Evolutionary conservation across 2,888 invertebrate genomes (phyloP).

Genomic region (Tenthredo scrophulariae): DNA sequence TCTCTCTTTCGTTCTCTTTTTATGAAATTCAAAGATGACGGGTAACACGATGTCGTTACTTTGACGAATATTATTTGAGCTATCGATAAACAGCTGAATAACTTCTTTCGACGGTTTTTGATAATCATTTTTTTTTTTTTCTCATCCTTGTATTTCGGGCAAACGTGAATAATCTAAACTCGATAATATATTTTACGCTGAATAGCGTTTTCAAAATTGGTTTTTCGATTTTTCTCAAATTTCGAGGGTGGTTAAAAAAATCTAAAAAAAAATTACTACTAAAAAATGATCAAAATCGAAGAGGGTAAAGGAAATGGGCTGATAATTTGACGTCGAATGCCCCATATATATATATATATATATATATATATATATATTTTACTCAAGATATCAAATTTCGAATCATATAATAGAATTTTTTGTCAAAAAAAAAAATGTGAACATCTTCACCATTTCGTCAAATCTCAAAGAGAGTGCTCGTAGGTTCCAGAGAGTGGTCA

Average conservation of each 20-base stretch:
- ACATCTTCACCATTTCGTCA: background rate
- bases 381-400: too few relatives aligned
- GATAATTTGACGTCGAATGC: too few relatives aligned
- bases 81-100: background rate
- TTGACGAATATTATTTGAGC: conserved; percentile 22
- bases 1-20: background rate
- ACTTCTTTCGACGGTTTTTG: background rate
- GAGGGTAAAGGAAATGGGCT: too few relatives aligned
- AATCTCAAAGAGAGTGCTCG: background rate
- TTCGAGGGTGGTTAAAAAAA: too few relatives aligned
- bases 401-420: too few relatives aligned
- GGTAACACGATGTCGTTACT: conserved; percentile 19
- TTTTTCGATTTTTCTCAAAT: too few relatives aligned
- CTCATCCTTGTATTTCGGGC: background rate
- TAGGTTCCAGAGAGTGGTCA: conserved; percentile 6
- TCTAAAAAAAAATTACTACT: too few relatives aligned
- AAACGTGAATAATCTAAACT: background rate
- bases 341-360: too few relatives aligned
- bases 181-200: background rate
- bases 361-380: too few relatives aligned
- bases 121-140: background rate
- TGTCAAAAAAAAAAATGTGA: background rate
- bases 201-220: too few relatives aligned
- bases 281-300: too few relatives aligned
- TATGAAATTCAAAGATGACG: conserved; percentile 6